Conservation (phyloP, 2,113 vertebrate species). For the Pseudorhombus dupliciocellatus region DNA sequence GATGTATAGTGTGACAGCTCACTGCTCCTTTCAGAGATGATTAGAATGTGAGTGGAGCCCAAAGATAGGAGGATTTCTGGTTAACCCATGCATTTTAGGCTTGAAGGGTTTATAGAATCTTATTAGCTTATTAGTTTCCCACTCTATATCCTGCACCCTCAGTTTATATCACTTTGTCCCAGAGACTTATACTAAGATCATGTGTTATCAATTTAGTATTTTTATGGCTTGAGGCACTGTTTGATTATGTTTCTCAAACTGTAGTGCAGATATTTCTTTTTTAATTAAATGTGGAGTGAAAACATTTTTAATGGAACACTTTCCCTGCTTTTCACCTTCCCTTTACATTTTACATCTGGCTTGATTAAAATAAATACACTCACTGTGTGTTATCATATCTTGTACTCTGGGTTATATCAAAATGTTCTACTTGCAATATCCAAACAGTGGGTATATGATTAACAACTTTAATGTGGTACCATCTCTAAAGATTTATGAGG, state of each 20-base stretch:
- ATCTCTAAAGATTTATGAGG: no score
- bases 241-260: neutral
- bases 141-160: neutral
- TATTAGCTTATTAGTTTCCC: neutral
- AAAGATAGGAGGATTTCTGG: slow-evolving; percentile 4
- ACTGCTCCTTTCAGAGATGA: slow-evolving; percentile 16
- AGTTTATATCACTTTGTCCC: neutral
- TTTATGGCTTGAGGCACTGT: neutral
- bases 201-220: neutral
- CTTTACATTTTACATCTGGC: no score
- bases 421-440: neutral
- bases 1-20: slow-evolving; percentile 24
- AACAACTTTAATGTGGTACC: neutral
- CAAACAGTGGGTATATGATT: neutral
- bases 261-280: neutral
- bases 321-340: neutral
- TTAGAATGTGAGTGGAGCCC: neutral
- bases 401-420: neutral
- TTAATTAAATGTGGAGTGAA: neutral
- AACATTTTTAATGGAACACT: neutral
- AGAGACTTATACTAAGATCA: neutral
- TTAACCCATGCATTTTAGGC: slow-evolving; percentile 9
- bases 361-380: no score
- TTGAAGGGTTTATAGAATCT: neutral
- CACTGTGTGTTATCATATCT: neutral